Percentiles rank a stretch among this genome's conserved stretches.
phyloP scores from a whole-genome alignment of 2,888 invertebrate genomes.

The Cartodere bifasciata region DNA sequence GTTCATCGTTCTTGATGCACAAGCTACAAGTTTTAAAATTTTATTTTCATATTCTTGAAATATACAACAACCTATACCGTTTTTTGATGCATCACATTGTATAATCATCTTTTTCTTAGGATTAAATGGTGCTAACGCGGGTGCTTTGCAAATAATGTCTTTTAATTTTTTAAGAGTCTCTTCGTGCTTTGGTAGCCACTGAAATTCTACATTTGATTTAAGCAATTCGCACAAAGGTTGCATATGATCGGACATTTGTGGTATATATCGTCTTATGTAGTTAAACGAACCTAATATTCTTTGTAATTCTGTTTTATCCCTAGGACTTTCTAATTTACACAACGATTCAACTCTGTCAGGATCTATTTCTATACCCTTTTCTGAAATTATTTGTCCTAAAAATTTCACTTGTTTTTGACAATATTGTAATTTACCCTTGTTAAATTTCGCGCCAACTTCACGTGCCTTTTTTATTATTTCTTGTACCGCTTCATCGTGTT shows the following conservation, averaged over 20 bases:
- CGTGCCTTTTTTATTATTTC: no score
- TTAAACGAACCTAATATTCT: conserved; percentile 7
- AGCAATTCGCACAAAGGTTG: conserved; percentile 14
- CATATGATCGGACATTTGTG: conserved; percentile 13
- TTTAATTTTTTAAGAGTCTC: conserved; percentile 14
- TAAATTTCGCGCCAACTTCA: no score
- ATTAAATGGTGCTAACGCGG: conserved; percentile 15
- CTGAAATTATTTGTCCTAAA: no score
- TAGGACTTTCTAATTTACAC: no score
- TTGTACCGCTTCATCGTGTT: no score
- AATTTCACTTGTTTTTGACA: no score
- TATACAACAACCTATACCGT: conserved; percentile 15
- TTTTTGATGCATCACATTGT: conserved; percentile 15
- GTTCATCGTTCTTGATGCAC: conserved; percentile 12
- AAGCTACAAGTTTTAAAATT: conserved; percentile 12
- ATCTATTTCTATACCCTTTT: no score
- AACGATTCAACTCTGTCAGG: no score
- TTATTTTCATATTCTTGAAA: conserved; percentile 13
- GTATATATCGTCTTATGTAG: conserved; percentile 10
- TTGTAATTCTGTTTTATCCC: no score
- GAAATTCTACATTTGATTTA: conserved; percentile 14
- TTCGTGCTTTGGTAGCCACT: conserved; percentile 14
- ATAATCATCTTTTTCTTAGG: conserved; percentile 13
- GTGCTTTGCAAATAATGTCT: conserved; percentile 12
- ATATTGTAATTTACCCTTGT: no score